These are phyloP conservation scores for Lithophane socia DNA, from an alignment of 2,888 invertebrate species.

Conservation along the genomic window DNA sequence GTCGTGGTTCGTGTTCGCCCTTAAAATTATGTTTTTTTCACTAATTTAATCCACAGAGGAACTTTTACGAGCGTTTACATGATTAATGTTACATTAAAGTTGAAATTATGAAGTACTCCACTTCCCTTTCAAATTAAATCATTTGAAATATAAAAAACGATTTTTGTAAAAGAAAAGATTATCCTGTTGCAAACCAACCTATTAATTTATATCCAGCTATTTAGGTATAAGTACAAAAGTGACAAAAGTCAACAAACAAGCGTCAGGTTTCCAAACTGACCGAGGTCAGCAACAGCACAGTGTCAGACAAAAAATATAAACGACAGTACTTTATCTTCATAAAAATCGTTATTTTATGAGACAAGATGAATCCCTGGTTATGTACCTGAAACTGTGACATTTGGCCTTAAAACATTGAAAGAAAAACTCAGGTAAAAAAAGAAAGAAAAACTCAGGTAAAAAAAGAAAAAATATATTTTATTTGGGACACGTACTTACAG, in stretches of 20 bases:
- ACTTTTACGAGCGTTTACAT: neutral
- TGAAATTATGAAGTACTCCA: neutral
- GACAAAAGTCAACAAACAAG: neutral
- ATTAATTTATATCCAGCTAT: neutral
- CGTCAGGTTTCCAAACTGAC: neutral
- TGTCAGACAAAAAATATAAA: conserved; percentile 13
- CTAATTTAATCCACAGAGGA: neutral
- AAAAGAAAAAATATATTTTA: no score
- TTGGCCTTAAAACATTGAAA: conserved; percentile 9
- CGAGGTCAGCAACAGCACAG: neutral
- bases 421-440: no score
- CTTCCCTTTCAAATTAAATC: neutral
- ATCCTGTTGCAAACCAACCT: neutral
- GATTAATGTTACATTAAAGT: neutral
- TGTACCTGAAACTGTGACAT: conserved; percentile 13
- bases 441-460: no score
- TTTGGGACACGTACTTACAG: no score
- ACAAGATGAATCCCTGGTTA: neutral
- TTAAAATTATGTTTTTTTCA: neutral
- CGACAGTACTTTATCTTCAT: conserved; percentile 25
- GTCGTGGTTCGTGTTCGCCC: no score
- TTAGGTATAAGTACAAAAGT: neutral
- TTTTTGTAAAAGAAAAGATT: neutral
- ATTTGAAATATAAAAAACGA: neutral
- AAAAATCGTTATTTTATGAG: conserved; percentile 26